Base-by-base conservation (phyloP, 1,140 invertebrate species). In the Galleria mellonella region DNA sequence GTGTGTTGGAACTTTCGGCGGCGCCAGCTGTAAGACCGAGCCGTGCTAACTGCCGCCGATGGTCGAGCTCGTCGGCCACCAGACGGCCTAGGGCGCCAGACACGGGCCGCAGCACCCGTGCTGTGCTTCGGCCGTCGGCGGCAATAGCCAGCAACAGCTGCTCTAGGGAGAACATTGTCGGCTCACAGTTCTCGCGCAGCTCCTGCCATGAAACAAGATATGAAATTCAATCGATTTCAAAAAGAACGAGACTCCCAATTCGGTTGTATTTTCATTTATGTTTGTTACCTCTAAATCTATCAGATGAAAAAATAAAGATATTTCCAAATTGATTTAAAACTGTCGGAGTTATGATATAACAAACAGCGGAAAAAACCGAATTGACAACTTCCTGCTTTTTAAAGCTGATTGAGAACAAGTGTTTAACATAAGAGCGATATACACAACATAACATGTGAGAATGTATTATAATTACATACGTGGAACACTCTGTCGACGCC, bases 121-220 rank as follows among this genome's bases (percentile, higher is more conserved):
- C 72, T 47, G 90, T 88, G 17, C 90, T 89, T 54, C 91, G 87
- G 9, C 87, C 66, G 78, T 97, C 95, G 32, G 89, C 90, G 8
- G 92, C 91, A 49, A 97, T 91, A 35, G 91, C 91, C 37, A 96
- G 90, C 4, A 98, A 79, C 12, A 98, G 82, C 61, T 93, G 91
- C 62, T 98, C 95, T 47, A 97, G 86, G 0, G 95, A 96, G 76
- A 98, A 97, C 87, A 96, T 92, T 7, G 96, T 93, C 11, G 95
- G 95, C 81, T 98, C 96, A 72, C 93, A 94, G 64, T 93, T 97
- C 13, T 92, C 90, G 50, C 91, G 89, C 36, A 97, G 89, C 66
- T 95, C 92, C 92, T 97, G 60, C 44, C n/a, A 6, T 23, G 17
- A 23, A 23, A 44, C 17, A 45, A 42, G 9, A 10, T 10, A 9